Conservation (phyloP, 2,113 vertebrate genomes). For the Percina caprodes region DNA sequence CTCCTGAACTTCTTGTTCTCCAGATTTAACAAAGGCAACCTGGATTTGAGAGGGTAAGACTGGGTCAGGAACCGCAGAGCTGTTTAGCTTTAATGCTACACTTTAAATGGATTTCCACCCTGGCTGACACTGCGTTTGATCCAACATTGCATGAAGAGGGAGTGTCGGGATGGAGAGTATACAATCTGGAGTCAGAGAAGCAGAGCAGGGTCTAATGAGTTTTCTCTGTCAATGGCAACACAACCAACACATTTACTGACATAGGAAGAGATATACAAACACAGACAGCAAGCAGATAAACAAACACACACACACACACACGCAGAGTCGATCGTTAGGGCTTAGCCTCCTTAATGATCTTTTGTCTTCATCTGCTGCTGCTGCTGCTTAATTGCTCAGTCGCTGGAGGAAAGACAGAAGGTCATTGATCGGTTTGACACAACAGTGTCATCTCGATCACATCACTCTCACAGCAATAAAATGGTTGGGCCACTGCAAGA, state of each 20-base stretch:
- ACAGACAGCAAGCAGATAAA: conserved; percentile 1
- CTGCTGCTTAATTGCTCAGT: conserved; percentile 58
- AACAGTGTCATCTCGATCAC: conserved; percentile 5
- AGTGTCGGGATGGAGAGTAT: not conserved
- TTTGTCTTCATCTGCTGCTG: conserved; percentile 34
- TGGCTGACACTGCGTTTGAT: not conserved
- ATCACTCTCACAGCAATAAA: not conserved
- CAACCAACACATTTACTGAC: conserved; percentile 28
- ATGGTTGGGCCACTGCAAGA: not conserved
- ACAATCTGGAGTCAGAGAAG: not conserved
- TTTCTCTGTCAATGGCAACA: not conserved
- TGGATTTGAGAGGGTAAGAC: conserved; percentile 31
- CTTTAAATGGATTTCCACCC: not conserved
- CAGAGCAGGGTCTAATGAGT: conserved; percentile 28
- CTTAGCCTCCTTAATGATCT: conserved; percentile 44
- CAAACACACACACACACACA: conserved; percentile 12
- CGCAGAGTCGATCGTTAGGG: conserved; percentile 18
- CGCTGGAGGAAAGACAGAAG: conserved; percentile 1
- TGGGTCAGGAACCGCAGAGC: conserved; percentile 13
- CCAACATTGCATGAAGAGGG: not conserved
- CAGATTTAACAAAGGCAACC: conserved; percentile 23
- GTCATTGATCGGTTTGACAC: conserved; percentile 47
- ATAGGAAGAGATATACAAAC: conserved; percentile 8
- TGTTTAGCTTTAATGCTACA: not conserved
- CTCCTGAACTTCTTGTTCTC: conserved; percentile 20